These are phyloP conservation scores for Dryomyza anilis DNA, from an alignment of 2,888 invertebrate species.

Conservation along the genomic window DNA sequence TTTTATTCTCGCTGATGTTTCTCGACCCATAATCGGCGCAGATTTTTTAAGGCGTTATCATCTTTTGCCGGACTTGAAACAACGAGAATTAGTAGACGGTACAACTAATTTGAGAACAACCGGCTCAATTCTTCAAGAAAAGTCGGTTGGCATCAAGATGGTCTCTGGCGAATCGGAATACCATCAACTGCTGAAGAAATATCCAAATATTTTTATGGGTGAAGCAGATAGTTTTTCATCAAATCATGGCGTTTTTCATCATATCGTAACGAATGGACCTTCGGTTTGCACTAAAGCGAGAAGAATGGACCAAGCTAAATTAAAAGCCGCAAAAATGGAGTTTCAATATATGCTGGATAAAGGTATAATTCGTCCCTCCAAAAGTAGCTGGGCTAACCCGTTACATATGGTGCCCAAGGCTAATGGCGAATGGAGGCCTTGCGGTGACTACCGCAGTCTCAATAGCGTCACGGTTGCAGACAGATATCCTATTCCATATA, in stretches of 20 bases:
- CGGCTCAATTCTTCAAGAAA: no score
- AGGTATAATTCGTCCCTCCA: constrained; percentile 24
- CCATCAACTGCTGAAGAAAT: neutral
- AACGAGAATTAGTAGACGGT: neutral
- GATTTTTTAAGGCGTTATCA: neutral
- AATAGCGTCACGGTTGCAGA: constrained; percentile 18
- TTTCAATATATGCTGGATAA: neutral
- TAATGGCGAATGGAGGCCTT: neutral
- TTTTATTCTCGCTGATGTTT: neutral
- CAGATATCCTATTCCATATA: constrained; percentile 1
- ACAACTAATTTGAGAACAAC: neutral
- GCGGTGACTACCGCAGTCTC: constrained; percentile 14
- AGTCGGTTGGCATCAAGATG: constrained; percentile 15
- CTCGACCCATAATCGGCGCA: neutral
- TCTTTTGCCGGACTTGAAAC: neutral
- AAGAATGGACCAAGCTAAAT: neutral
- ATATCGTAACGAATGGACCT: constrained; percentile 2
- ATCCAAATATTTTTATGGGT: neutral
- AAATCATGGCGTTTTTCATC: neutral
- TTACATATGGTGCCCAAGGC: constrained; percentile 3
- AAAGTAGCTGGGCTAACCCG: constrained; percentile 22
- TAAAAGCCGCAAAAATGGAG: constrained; percentile 7
- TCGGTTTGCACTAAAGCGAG: constrained; percentile 1
- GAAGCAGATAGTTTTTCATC: no score
- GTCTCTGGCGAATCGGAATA: neutral